Evolutionary conservation across 2,113 vertebrate genomes (phyloP), one percentile per base, ranked within the genome.

Genomic region (Elgaria multicarinata): DNA sequence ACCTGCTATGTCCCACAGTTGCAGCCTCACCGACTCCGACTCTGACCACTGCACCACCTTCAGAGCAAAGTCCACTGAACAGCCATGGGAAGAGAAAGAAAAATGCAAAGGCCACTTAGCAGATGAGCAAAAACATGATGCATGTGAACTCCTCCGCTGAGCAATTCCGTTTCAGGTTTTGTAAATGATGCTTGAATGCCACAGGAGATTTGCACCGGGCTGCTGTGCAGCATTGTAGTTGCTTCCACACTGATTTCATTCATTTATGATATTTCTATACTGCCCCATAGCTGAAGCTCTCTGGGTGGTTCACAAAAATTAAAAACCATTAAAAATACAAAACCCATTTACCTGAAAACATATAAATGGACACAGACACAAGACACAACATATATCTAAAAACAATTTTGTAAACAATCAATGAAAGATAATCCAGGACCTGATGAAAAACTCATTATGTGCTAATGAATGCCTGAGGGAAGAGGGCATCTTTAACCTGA

Each of bases 1-100:
- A 99, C 98, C 98, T 98, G 98, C 98, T 12, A 99, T 97, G 91
- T 99, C 98, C 98, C 98, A 99, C 2, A 99, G 96, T 84, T 99
- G 98, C 2, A 99, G 96, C 26, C 98, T 92, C 18, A 99, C 97
- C 0, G 97, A 97, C 93, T 99, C 98, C 0, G 97, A 98, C 16
- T 99, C 98, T 0, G 98, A 98, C 98, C 98, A 98, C 69, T 98
- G 97, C 36, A 99, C 95, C 90, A 98, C 95, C 94, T 99, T 99
- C 93, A 98, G 94, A 0, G 98, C 98, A 92, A 98, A 99, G 94
- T 99, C 98, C 96, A 98, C 98, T 98, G 86, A 2, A 90, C 93
- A 89, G 55, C 26, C 55, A 91, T 90, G 78, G 81, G 66, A 83
- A 33, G 83, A 31, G 44, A 84, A 36, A 28, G 36, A n/a, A 26